These are phyloP conservation scores for Phrynosoma blainvillii DNA, from an alignment of 2,113 vertebrate genomes.

Conservation along the genomic window DNA sequence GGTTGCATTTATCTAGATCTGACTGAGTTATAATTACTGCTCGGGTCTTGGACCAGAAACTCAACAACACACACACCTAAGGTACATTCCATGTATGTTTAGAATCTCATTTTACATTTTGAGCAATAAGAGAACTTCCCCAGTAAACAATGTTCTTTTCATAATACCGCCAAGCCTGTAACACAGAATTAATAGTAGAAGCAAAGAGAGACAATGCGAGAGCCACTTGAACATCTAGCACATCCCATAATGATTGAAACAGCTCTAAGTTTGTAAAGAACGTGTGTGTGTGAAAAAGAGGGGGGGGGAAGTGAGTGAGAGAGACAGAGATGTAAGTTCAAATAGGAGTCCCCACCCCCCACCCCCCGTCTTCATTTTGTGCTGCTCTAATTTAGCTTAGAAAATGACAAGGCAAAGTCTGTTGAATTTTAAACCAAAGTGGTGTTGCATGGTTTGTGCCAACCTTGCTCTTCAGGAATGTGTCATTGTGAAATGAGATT, in stretches of 20 bases:
- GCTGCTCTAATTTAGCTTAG: conserved; percentile 31
- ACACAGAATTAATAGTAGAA: neutral
- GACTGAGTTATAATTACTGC: neutral
- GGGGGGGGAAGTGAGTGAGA: neutral
- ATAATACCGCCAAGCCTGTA: neutral
- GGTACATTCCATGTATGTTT: neutral
- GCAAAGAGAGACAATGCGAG: neutral
- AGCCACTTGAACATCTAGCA: neutral
- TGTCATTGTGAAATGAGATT: conserved; percentile 58
- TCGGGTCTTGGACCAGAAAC: neutral
- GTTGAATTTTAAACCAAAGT: conserved; percentile 27
- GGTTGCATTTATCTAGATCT: neutral
- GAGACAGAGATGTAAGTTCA: conserved; percentile 10
- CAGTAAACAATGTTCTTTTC: neutral
- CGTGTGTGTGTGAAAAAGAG: neutral
- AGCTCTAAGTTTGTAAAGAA: neutral
- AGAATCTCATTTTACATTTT: neutral
- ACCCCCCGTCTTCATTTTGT: neutral
- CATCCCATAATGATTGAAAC: neutral
- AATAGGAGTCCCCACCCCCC: neutral
- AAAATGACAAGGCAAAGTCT: conserved; percentile 19
- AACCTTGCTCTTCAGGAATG: conserved; percentile 56
- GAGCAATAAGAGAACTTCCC: neutral
- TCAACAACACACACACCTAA: neutral
- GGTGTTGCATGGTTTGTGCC: conserved; percentile 38